Percentiles rank a stretch among this genome's conserved stretches.
phyloP scores from a whole-genome alignment of 2,113 vertebrate genomes.

The Barnardius zonarius region DNA sequence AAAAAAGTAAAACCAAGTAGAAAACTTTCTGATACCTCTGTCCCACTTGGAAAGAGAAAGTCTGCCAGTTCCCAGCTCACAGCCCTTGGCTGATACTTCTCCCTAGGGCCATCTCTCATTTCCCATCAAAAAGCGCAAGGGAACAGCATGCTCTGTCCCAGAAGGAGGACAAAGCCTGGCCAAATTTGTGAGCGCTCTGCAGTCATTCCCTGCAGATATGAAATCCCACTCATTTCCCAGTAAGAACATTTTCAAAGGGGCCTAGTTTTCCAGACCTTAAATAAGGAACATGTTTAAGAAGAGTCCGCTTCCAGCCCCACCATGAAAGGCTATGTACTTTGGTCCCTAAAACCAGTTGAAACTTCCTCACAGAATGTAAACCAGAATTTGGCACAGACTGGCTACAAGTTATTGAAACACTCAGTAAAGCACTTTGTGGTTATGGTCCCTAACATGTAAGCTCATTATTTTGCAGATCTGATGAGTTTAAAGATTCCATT shows the following conservation, averaged over 20 bases:
- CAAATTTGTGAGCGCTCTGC: background rate
- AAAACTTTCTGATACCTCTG: background rate
- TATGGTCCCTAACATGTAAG: background rate
- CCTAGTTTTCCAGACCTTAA: background rate
- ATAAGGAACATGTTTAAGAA: background rate
- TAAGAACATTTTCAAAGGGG: background rate
- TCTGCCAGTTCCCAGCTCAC: background rate
- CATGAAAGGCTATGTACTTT: accelerated
- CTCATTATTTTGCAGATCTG: background rate
- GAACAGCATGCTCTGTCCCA: background rate
- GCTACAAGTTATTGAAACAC: background rate
- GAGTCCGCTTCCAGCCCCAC: background rate
- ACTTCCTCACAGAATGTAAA: background rate
- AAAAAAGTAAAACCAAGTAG: background rate
- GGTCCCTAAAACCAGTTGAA: background rate
- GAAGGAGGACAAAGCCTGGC: background rate
- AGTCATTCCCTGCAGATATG: background rate
- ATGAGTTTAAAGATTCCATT: background rate
- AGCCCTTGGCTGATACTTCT: background rate
- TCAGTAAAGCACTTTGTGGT: background rate
- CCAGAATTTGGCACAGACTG: background rate
- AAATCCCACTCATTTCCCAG: background rate
- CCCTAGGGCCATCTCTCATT: background rate
- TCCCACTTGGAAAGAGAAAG: background rate
- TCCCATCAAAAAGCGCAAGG: background rate